Conservation (phyloP, 2,888 invertebrate genomes). For the Rhopalosiphum nymphaeae region DNA sequence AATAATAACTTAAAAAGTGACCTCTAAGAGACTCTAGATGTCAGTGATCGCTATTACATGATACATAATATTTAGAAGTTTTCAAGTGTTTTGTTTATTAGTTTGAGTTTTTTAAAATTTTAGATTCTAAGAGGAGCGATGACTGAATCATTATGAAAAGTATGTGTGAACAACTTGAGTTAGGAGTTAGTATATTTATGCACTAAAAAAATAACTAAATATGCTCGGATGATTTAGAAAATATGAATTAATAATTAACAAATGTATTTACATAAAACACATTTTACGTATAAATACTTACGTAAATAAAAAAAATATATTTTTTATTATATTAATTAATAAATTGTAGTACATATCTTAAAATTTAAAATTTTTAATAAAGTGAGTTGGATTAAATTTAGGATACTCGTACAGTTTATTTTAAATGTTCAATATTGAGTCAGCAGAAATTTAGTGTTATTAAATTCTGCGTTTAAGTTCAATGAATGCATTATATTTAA, state of each 20-base stretch:
- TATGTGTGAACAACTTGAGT: background rate
- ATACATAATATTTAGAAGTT: background rate
- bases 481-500: background rate
- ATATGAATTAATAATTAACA: background rate
- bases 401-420: background rate
- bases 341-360: background rate
- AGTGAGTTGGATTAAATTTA: background rate
- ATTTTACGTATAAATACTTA: background rate
- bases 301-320: background rate
- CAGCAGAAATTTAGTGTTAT: background rate
- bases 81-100: background rate
- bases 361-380: background rate
- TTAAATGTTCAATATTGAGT: background rate
- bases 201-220: background rate
- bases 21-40: background rate
- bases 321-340: background rate
- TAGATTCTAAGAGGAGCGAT: background rate
- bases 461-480: background rate
- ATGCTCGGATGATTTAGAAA: background rate
- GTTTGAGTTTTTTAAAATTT: background rate
- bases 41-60: constrained; percentile 2
- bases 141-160: background rate
- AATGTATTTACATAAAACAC: background rate
- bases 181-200: no score
- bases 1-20: constrained; percentile 5